phyloP scores from a whole-genome alignment of 1,140 invertebrate genomes.

The Caenorhabditis inopinata region DNA sequence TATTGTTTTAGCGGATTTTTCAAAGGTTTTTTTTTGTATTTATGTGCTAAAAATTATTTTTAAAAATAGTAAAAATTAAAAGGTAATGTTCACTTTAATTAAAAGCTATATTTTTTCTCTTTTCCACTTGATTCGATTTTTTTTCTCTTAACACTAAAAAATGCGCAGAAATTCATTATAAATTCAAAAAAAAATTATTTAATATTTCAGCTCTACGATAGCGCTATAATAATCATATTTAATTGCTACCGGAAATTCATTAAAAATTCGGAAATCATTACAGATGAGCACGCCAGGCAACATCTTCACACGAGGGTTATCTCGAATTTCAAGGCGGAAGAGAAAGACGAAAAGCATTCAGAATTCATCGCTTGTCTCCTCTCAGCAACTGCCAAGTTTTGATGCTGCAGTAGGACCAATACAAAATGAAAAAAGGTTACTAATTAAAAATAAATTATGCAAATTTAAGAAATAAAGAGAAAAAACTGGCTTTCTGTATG shows the following conservation, averaged over 20 bases:
- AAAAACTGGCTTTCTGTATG: no score
- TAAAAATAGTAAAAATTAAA: no score
- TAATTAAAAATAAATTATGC: background rate
- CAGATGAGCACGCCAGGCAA: conserved; percentile 11
- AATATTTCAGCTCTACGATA: no score
- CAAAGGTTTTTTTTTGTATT: no score
- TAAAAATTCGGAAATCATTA: background rate
- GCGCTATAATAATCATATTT: no score
- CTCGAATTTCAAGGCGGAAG: background rate
- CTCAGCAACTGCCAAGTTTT: background rate
- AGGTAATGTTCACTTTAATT: no score
- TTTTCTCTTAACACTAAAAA: no score
- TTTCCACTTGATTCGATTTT: background rate
- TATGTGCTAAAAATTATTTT: no score
- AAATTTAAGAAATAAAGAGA: no score
- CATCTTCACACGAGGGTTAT: background rate
- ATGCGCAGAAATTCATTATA: background rate
- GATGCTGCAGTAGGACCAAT: conserved; percentile 6
- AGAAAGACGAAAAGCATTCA: background rate
- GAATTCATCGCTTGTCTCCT: background rate
- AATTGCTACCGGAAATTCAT: no score
- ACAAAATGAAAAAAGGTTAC: conserved; percentile 2
- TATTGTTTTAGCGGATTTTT: background rate
- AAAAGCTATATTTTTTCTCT: no score
- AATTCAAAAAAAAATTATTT: background rate